Evolutionary conservation across 1,140 invertebrate species (phyloP), one percentile per base, ranked within the genome.

Genomic region (Hestina assimilis): DNA sequence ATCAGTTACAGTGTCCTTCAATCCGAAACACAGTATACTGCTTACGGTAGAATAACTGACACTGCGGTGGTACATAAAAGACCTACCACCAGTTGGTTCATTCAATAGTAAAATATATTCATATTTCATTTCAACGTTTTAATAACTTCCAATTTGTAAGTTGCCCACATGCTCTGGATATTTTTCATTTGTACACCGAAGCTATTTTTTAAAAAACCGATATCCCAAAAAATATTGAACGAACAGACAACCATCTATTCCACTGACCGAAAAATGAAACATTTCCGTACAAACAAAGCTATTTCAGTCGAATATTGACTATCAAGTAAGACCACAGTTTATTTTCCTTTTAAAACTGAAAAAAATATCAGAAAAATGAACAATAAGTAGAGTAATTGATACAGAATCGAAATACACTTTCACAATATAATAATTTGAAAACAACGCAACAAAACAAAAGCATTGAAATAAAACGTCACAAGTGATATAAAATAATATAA

Each of bases 401-500:
- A n/a, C n/a, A n/a, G n/a, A n/a, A n/a, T n/a, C n/a, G n/a, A n/a
- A n/a, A n/a, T n/a, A n/a, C n/a, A n/a, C n/a, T n/a, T n/a, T n/a
- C n/a, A n/a, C n/a, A n/a, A n/a, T n/a, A n/a, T n/a, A n/a, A n/a
- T n/a, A n/a, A n/a, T n/a, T n/a, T n/a, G n/a, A n/a, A n/a, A n/a
- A n/a, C n/a, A n/a, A n/a, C 33, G 15, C 19, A 17, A 38, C 33
- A 17, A 20, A 11, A 19, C 33, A 38, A 38, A 9, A n/a, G n/a
- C n/a, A n/a, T n/a, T n/a, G n/a, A n/a, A n/a, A n/a, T n/a, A n/a
- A n/a, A n/a, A n/a, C n/a, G n/a, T n/a, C n/a, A n/a, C n/a, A n/a
- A n/a, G n/a, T n/a, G n/a, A n/a, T n/a, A 38, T 17, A 38, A 38
- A 38, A 17, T 38, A 38, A 38, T 38, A 17, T 38, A 38, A n/a